Evolutionary conservation across 30 jellyfish, hydroid and myxozoan species (phyloP), one percentile per base, ranked within the genome.

Genomic region (Pelagia noctiluca): DNA sequence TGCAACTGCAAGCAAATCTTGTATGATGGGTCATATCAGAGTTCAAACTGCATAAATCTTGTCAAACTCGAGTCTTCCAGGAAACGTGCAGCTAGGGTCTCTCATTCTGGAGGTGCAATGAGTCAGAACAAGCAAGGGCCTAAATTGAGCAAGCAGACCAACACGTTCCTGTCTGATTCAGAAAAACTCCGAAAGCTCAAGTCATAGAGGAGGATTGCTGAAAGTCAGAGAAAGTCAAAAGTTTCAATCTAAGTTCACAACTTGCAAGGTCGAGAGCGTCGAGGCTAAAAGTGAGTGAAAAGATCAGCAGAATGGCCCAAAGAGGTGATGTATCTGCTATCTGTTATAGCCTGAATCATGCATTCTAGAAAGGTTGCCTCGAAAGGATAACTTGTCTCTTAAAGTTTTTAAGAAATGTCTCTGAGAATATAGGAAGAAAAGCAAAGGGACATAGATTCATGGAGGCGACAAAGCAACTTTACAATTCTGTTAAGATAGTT

Each of bases 281-380:
- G 67, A 26, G 67, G 10, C 0, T 50, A 4, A 50, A 8, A 50
- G 25, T 50, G n/a, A 50, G 67, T 50, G 67, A 50, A 50, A 47
- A 50, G 25, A 10, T 50, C 67, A 50, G 67, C 67, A 50, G 67
- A 8, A 50, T 50, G 67, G 67, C 67, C 24, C 67, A 50, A 50
- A 50, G 67, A 50, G 67, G 67, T 10, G 67, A 50, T 50, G 67
- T 50, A 10, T 62, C 75, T 3, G 75, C 75, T 5, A 62, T 62
- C 75, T 62, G 75, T 8, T 62, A n/a, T 26, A 62, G 31, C 37
- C 18, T 62, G 37, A 62, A 62, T 62, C 37, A n/a, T 24, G 75
- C 75, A 1, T 62, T 62, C 37, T 23, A 62, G 16, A 23, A 62
- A 2, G 75, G 37, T 62, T 50, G 67, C 23, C 67, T 50, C 67